A percentile compares a stretch with the other conserved stretches of the same genome.
Evolutionary conservation across 1,140 invertebrate genomes (phyloP).

Genomic region (Drosophila nannoptera): DNA sequence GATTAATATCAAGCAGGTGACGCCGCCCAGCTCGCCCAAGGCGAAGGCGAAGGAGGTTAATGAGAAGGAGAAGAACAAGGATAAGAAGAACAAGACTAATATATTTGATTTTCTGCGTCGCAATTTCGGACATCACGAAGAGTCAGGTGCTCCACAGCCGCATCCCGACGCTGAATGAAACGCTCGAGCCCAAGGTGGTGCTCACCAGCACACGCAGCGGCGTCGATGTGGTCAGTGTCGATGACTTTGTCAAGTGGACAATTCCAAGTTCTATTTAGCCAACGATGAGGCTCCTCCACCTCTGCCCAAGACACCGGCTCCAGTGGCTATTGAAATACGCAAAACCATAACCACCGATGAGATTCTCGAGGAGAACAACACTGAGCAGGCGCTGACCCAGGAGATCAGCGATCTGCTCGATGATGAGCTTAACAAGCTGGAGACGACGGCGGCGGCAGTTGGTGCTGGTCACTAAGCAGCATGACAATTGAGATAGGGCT

Average conservation of each 20-base stretch:
- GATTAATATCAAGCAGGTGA: conserved; percentile 66
- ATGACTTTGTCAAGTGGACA: conserved; percentile 67
- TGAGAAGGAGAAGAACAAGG: conserved; percentile 31
- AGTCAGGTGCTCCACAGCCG: conserved; percentile 23
- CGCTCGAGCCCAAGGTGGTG: conserved; percentile 64
- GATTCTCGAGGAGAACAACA: conserved; percentile 66
- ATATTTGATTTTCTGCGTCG: conserved; percentile 76
- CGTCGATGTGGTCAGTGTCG: conserved; percentile 61
- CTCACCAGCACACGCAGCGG: conserved; percentile 68
- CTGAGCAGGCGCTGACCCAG: conserved; percentile 64
- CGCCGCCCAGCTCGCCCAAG: conserved; percentile 48
- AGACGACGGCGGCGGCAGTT: conserved; percentile 25
- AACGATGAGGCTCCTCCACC: conserved; percentile 56
- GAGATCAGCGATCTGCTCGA: conserved; percentile 77
- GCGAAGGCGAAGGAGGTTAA: not conserved
- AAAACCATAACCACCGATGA: conserved; percentile 71
- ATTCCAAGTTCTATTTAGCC: conserved; percentile 74
- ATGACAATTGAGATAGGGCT: not conserved
- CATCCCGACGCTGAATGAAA: conserved; percentile 61
- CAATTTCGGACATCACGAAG: conserved; percentile 71
- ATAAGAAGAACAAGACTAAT: conserved; percentile 71
- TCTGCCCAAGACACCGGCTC: conserved; percentile 65
- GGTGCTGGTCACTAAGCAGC: conserved; percentile 30
- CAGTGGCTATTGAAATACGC: conserved; percentile 72
- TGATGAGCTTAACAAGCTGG: conserved; percentile 72